Evolutionary conservation across 2,888 invertebrate species (phyloP).

Genomic region (Hyppa rectilinea): DNA sequence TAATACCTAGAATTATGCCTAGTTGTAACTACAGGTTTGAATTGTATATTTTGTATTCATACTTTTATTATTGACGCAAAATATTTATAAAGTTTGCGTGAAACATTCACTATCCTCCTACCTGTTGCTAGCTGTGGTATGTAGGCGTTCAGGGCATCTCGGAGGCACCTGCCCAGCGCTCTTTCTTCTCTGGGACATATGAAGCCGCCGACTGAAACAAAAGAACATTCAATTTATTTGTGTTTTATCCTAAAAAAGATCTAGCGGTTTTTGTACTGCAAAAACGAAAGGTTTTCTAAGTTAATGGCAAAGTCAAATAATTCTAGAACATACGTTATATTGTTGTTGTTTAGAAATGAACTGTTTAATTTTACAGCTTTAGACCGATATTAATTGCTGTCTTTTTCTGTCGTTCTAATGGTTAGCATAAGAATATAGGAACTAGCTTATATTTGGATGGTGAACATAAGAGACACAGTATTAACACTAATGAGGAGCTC

Average conservation of each 20-base stretch:
- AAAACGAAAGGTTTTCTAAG: background rate
- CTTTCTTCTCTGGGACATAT: slow-evolving; percentile 93
- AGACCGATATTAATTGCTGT: too few species aligned
- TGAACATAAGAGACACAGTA: background rate
- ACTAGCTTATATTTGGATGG: background rate
- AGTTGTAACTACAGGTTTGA: background rate
- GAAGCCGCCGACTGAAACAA: slow-evolving; percentile 91
- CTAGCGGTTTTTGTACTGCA: background rate
- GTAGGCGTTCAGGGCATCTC: slow-evolving; percentile 91
- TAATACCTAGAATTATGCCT: background rate
- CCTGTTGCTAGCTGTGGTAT: slow-evolving; percentile 91
- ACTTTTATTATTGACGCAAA: too few species aligned
- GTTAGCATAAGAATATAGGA: background rate
- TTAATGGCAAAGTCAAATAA: background rate
- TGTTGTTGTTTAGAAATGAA: background rate
- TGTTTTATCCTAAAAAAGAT: background rate
- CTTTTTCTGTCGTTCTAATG: background rate
- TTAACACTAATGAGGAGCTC: too few species aligned
- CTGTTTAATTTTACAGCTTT: too few species aligned
- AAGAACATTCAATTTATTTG: background rate
- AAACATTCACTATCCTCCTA: slow-evolving; percentile 54
- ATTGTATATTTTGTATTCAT: background rate
- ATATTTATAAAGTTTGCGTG: background rate
- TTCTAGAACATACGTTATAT: background rate
- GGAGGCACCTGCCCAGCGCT: slow-evolving; percentile 91